Conservation (phyloP, 2,113 vertebrate genomes). For the Aphelocoma coerulescens region DNA sequence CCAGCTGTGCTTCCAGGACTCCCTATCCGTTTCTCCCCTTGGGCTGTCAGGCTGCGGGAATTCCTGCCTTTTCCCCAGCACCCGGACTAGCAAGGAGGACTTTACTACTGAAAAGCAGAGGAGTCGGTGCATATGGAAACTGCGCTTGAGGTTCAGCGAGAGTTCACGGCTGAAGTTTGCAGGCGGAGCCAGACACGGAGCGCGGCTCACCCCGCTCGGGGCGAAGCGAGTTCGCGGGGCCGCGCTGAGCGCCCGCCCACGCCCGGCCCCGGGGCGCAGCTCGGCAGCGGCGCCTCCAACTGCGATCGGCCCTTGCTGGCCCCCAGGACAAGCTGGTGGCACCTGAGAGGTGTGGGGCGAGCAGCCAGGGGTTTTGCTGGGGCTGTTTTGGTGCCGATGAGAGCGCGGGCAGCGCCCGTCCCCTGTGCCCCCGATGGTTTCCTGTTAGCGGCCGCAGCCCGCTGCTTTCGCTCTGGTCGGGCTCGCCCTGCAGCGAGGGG, state of each 20-base stretch:
- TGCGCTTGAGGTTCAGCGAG: rapidly evolving
- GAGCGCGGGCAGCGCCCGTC: neutral
- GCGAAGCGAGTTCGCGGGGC: neutral
- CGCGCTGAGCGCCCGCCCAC: rapidly evolving
- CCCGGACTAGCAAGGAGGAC: rapidly evolving
- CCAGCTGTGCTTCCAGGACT: neutral
- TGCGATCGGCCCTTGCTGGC: neutral
- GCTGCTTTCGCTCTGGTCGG: neutral
- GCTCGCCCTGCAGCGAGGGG: rapidly evolving
- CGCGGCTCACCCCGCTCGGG: neutral
- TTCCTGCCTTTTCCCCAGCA: neutral
- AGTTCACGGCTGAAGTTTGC: neutral
- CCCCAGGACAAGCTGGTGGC: neutral
- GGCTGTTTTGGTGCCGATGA: neutral
- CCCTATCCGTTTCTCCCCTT: neutral
- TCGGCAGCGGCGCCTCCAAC: rapidly evolving
- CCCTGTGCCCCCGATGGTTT: neutral
- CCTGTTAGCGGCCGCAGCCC: neutral
- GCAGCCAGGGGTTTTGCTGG: rapidly evolving
- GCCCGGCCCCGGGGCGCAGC: rapidly evolving
- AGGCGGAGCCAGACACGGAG: neutral
- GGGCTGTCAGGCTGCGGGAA: neutral
- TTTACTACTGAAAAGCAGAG: rapidly evolving
- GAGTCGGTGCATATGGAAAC: rapidly evolving
- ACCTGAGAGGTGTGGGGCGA: neutral